Percentiles rank a stretch among this genome's conserved stretches.
Conservation (phyloP, 1,140 invertebrate species). For the Aphelenchoides besseyi region DNA sequence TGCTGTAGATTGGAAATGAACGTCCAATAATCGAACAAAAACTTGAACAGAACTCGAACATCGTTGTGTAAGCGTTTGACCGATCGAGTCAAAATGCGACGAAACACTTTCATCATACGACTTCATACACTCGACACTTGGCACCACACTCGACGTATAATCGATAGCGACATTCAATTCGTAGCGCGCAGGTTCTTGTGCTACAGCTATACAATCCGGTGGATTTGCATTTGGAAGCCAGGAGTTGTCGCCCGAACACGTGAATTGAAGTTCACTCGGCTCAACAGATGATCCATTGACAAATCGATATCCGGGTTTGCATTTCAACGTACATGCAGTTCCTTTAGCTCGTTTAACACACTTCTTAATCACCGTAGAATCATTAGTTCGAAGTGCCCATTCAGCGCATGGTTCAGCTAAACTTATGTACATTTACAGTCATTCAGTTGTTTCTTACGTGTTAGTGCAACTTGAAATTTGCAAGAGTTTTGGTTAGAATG, state of each 20-base stretch:
- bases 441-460: slow-evolving; percentile 37
- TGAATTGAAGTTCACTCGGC: slow-evolving; percentile 67
- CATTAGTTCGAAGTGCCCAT: slow-evolving; percentile 81
- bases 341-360: slow-evolving; percentile 74
- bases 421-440: slow-evolving; percentile 67
- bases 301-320: slow-evolving; percentile 82
- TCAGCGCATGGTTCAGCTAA: slow-evolving; percentile 88
- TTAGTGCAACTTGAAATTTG: slow-evolving; percentile 79
- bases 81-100: slow-evolving; percentile 75
- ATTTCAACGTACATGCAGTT: slow-evolving; percentile 82
- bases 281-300: slow-evolving; percentile 72
- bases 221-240: slow-evolving; percentile 27
- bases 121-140: slow-evolving; percentile 76
- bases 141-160: slow-evolving; percentile 82
- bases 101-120: slow-evolving; percentile 80
- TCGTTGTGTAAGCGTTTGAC: slow-evolving; percentile 77
- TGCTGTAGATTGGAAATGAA: slow-evolving; percentile 73
- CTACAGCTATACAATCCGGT: slow-evolving; percentile 50
- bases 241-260: slow-evolving; percentile 67
- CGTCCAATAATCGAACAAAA: slow-evolving; percentile 75
- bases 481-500: slow-evolving; percentile 84
- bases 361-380: slow-evolving; percentile 76
- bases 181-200: slow-evolving; percentile 82
- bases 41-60: slow-evolving; percentile 85
- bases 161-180: slow-evolving; percentile 82